These are phyloP conservation scores for Flexamia atlantica DNA, from an alignment of 2,888 invertebrate species.

Conservation along the genomic window DNA sequence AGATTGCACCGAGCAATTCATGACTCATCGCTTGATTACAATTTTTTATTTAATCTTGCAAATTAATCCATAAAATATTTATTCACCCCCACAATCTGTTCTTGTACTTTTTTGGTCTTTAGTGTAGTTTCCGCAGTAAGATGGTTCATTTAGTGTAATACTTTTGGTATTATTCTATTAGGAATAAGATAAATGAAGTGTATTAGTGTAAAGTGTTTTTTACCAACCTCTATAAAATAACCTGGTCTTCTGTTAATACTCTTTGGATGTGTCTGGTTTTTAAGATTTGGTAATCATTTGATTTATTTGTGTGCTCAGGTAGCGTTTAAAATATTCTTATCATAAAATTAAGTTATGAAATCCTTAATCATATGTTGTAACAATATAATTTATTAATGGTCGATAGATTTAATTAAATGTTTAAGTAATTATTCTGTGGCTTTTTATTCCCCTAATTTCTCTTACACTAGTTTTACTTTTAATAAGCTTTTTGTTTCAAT, in stretches of 20 bases:
- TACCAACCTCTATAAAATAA: background rate
- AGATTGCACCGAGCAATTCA: background rate
- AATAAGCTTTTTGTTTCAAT: too few relatives aligned
- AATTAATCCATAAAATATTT: background rate
- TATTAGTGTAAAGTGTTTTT: slow-evolving; percentile 23
- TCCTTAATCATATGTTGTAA: background rate
- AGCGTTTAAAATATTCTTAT: background rate
- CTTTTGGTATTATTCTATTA: slow-evolving; percentile 1
- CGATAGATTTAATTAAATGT: background rate
- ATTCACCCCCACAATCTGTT: background rate
- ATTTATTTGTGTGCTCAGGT: background rate
- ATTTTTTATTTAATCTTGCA: background rate
- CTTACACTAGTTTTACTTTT: too few relatives aligned
- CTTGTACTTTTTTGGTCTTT: background rate
- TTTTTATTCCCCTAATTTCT: background rate
- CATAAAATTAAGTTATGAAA: background rate
- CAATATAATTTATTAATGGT: background rate
- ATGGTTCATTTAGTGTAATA: background rate
- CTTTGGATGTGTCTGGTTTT: background rate
- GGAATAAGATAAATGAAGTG: background rate
- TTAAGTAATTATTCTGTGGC: background rate
- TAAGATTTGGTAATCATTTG: background rate
- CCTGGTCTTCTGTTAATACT: background rate
- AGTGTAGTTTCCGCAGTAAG: background rate
- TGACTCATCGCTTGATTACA: background rate